Conservation (phyloP, 2,888 invertebrate species). For the Ornithoptera priamus region DNA sequence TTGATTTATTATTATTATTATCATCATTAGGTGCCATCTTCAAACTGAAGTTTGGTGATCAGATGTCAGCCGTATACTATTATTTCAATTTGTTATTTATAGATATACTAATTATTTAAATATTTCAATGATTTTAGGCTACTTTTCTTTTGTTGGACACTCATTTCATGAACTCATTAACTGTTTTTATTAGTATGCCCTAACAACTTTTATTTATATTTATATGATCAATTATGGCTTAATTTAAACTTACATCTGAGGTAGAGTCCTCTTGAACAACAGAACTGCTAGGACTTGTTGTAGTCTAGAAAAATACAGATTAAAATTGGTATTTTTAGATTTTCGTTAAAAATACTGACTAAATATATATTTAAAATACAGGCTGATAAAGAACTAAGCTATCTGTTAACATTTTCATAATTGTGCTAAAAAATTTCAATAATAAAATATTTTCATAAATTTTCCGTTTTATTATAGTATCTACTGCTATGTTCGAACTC, state of each 20-base stretch:
- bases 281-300: slow-evolving; percentile 70
- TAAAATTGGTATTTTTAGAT: neutral
- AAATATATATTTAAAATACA: no score
- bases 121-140: no score
- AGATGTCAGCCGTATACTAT: neutral
- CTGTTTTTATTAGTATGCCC: neutral
- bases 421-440: no score
- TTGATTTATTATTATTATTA: no score
- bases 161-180: neutral
- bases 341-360: no score
- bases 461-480: neutral
- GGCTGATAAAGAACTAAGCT: no score
- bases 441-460: no score
- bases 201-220: neutral
- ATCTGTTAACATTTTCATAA: no score
- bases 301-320: slow-evolving; percentile 35
- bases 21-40: no score
- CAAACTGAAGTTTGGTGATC: no score
- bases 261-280: slow-evolving; percentile 66
- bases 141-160: no score
- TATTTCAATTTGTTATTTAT: neutral
- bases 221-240: neutral
- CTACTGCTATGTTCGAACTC: slow-evolving; percentile 37
- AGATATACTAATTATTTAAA: neutral
- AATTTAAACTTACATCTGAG: slow-evolving; percentile 59